Base-by-base conservation (phyloP, 1,140 invertebrate species). In the Atta texana region DNA sequence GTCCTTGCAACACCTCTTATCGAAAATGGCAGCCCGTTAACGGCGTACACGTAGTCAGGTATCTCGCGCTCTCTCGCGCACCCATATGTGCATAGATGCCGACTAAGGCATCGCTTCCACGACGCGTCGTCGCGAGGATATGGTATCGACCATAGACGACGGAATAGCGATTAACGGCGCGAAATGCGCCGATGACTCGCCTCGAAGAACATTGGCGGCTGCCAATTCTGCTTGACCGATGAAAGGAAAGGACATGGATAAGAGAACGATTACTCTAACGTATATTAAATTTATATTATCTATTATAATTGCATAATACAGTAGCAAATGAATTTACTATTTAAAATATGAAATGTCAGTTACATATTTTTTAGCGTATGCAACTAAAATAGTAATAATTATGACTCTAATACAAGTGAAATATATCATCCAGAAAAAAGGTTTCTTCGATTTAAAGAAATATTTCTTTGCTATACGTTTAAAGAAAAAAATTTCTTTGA, bases 11-110 rank as follows among this genome's bases (percentile, higher is more conserved):
- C 91, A 89, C 86, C 91, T 92, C 94, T 94, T 94, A 95, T 95
- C 93, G 93, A 93, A 92, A 94, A 94, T 93, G 94, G 94, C 94
- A 94, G 91, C 92, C 90, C 92, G 94, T 94, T 95, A 94, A 93
- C 93, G 92, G 91, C 86, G 90, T 91, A 90, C 87, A 87, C 89
- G 86, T 64, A 82, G 85, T 82, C 75, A 28, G 59, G 69, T 78
- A 87, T 12, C 31, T 39, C 78, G 63, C 80, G 80, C 81, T 78
- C 63, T 63, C 53, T 55, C 82, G 21, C 18, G 8, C 49, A 18
- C 71, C 16, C 84, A 24, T 51, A 31, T 68, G 61, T 57, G n/a
- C 31, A 31, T 24, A 75, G 68, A 53, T 61, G 69, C 55, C 31
- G 24, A 51, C 34, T 84, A 84, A 84, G 68, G 74, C 72, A 71